phyloP scores from a whole-genome alignment of 2,888 invertebrate species.

The Cartodere bifasciata region DNA sequence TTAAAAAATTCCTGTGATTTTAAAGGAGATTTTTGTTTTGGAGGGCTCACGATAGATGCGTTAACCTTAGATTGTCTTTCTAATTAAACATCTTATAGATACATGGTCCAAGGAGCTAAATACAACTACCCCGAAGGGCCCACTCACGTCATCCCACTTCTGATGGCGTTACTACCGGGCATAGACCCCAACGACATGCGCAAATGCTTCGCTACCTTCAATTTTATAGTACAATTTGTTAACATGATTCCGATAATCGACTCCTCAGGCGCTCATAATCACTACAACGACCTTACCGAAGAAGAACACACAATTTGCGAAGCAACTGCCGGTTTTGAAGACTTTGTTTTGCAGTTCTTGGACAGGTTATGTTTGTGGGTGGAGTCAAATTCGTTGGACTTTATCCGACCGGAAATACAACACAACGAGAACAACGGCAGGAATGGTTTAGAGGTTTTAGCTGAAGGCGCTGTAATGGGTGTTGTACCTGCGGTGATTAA shows the following conservation, averaged over 20 bases:
- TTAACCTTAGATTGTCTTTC: background rate
- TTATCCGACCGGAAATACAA: conserved; percentile 50
- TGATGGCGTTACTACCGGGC: conserved; percentile 72
- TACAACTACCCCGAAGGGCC: conserved; percentile 61
- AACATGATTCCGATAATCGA: conserved; percentile 75
- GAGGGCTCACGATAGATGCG: background rate
- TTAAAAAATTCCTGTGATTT: too few relatives aligned
- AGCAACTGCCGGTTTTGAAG: conserved; percentile 76
- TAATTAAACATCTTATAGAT: too few relatives aligned
- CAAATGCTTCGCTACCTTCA: conserved; percentile 63
- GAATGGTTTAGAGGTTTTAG: conserved; percentile 56
- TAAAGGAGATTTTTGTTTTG: background rate
- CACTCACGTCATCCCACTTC: conserved; percentile 66
- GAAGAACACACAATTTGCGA: conserved; percentile 65
- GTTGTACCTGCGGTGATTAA: conserved; percentile 55
- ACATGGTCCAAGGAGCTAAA: conserved; percentile 37
- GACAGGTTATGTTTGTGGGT: conserved; percentile 63
- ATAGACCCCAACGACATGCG: conserved; percentile 81
- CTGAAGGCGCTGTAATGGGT: conserved; percentile 57
- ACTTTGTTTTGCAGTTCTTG: conserved; percentile 75
- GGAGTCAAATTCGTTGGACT: conserved; percentile 57
- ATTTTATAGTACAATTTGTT: conserved; percentile 63
- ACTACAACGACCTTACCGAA: conserved; percentile 58
- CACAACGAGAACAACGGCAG: conserved; percentile 42
- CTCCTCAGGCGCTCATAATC: conserved; percentile 61